Percentiles rank a stretch among this genome's conserved stretches.
phyloP scores from a whole-genome alignment of 2,113 vertebrate genomes.

The Ploceus nigricollis region DNA sequence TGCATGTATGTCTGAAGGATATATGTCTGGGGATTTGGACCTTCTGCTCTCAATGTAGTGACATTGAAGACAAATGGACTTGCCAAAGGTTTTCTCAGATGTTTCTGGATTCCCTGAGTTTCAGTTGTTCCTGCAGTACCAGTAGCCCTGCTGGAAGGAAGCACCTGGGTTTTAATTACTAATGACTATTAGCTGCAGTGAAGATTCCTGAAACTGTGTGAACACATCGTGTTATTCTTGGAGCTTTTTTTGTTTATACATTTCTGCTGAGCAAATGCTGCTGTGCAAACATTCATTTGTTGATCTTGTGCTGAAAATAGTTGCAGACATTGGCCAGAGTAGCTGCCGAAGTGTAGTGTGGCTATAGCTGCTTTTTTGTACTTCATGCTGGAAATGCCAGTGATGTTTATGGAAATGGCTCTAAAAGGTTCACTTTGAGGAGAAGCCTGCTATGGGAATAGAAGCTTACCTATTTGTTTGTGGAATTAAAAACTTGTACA shows the following conservation, averaged over 20 bases:
- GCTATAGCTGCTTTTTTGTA: not conserved
- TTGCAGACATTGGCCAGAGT: not conserved
- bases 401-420: not conserved
- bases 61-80: not conserved
- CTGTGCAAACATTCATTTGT: constrained; percentile 22
- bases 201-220: constrained; percentile 2
- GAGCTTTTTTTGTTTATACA: not conserved
- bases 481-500: not conserved
- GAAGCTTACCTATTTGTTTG: not conserved
- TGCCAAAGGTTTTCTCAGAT: not conserved
- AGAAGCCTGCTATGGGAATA: not conserved
- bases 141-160: not conserved
- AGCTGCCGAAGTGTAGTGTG: not conserved
- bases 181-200: not conserved
- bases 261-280: constrained; percentile 43
- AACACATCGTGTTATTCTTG: not conserved
- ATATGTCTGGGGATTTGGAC: fast-evolving
- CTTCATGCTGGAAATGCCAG: not conserved
- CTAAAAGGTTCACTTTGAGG: not conserved
- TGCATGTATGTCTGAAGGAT: not conserved
- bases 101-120: not conserved
- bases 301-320: constrained; percentile 50
- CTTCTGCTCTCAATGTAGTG: not conserved
- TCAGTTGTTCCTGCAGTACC: not conserved
- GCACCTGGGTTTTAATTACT: not conserved